Conservation (phyloP, 2,888 invertebrate genomes). For the Rhopalosiphum nymphaeae region DNA sequence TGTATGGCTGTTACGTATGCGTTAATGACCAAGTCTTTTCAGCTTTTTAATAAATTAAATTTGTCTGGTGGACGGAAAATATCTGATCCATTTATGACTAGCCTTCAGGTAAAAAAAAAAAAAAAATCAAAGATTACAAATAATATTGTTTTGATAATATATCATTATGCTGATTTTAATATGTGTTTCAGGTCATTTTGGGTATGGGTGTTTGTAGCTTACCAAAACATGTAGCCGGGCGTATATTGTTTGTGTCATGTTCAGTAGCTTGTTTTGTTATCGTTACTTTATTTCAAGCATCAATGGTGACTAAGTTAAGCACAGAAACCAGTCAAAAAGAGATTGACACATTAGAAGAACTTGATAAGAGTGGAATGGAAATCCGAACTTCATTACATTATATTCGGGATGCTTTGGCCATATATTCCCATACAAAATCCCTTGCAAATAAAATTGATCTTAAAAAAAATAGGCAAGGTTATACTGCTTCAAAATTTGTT, state of each 20-base stretch:
- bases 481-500: slow-evolving; percentile 29
- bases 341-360: slow-evolving; percentile 55
- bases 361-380: slow-evolving; percentile 56
- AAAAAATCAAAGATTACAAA: not conserved
- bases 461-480: slow-evolving; percentile 39
- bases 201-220: slow-evolving; percentile 46
- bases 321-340: slow-evolving; percentile 35
- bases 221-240: slow-evolving; percentile 44
- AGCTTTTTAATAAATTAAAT: slow-evolving; percentile 17
- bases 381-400: slow-evolving; percentile 38
- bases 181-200: slow-evolving; percentile 12
- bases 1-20: slow-evolving; percentile 37
- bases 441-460: slow-evolving; percentile 41
- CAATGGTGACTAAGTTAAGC: slow-evolving; percentile 61
- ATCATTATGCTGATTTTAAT: not conserved
- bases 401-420: slow-evolving; percentile 41
- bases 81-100: slow-evolving; percentile 50
- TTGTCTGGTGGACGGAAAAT: not conserved
- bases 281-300: slow-evolving; percentile 61
- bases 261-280: slow-evolving; percentile 60
- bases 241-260: slow-evolving; percentile 42
- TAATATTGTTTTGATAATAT: not conserved
- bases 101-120: slow-evolving; percentile 29
- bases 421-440: slow-evolving; percentile 35
- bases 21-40: slow-evolving; percentile 35